These are phyloP conservation scores for Phenganax stokvisi DNA, from an alignment of 92 coral and sea anemone genomes.

Conservation along the genomic window DNA sequence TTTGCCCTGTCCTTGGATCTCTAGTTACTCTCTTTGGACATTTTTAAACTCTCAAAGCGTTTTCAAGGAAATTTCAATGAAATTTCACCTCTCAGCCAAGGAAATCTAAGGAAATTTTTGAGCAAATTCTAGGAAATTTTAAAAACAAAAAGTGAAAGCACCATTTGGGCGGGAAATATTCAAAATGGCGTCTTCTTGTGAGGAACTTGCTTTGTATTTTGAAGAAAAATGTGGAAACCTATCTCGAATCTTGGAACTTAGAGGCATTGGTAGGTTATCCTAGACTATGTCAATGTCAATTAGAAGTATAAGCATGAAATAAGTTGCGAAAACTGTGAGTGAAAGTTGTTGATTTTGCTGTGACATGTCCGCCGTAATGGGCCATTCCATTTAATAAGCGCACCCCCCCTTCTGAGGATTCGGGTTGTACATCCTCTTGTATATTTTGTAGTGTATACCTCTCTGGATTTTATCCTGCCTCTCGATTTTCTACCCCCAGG, in stretches of 20 bases:
- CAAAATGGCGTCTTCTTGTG: constrained; percentile 53
- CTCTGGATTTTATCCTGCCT: too few relatives aligned
- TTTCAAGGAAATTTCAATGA: too few relatives aligned
- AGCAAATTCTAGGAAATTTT: not conserved
- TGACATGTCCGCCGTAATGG: not conserved
- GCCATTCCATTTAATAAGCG: too few relatives aligned
- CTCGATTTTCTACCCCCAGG: too few relatives aligned
- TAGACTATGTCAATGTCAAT: not conserved
- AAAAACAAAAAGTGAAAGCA: not conserved
- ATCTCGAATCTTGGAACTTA: constrained; percentile 73
- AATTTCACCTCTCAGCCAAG: too few relatives aligned
- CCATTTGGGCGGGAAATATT: constrained; percentile 41
- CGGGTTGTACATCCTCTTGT: too few relatives aligned
- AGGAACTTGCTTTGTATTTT: constrained; percentile 56
- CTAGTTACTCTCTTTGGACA: too few relatives aligned
- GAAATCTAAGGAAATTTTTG: not conserved
- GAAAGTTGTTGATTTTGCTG: not conserved
- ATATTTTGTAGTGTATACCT: too few relatives aligned
- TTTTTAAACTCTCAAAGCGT: too few relatives aligned
- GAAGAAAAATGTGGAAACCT: constrained; percentile 59
- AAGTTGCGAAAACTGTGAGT: not conserved
- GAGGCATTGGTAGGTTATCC: constrained; percentile 63
- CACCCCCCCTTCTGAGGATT: too few relatives aligned
- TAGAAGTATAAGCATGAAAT: not conserved
- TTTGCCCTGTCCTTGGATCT: too few relatives aligned